Evolutionary conservation across 2,888 invertebrate genomes (phyloP), one percentile per base, ranked within the genome.

Genomic region (Mythimna lalbum): DNA sequence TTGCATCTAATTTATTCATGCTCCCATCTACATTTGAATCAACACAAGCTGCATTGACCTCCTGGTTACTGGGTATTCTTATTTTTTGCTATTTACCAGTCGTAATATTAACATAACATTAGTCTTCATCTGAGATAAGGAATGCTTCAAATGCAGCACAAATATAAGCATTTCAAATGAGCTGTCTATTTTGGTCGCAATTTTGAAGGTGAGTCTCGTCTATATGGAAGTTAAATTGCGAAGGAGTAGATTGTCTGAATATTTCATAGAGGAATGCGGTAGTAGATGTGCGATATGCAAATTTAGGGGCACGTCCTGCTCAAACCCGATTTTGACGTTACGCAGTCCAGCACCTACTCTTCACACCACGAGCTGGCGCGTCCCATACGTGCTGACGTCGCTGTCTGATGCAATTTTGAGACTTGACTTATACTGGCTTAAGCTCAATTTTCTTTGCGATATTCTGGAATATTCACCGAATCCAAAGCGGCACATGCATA

Each of bases 1-100:
- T 93, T 94, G 94, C 94, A 95, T 94, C 91, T 94, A 89, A 94
- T 95, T 94, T 94, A 94, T 95, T 93, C 92, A 91, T 92, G 86
- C 86, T 86, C 86, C 85, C 87, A 91, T 92, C 84, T 87, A 90
- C 90, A 92, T 93, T 92, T 91, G 87, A 93, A 94, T 93, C 94
- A 91, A 92, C 89, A 92, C 86, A 91, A 90, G 90, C 90, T 93
- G 92, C 89, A 90, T 86, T 92, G 90, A 91, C 90, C 91, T 88
- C 87, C 87, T 81, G 85, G 76, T 86, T 86, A 81, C 78, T 43
- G 14, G 43, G 76, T 82, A 68, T 60, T 86, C 82, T 88, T 80
- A 84, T 76, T 89, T 89, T 89, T 87, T 81, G 76, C 81, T 80
- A 85, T 82, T 85, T 87, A 80, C 81, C 67, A 85, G 79, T 82